Conservation (phyloP, 2,888 invertebrate species). For the Panopea generosa region DNA sequence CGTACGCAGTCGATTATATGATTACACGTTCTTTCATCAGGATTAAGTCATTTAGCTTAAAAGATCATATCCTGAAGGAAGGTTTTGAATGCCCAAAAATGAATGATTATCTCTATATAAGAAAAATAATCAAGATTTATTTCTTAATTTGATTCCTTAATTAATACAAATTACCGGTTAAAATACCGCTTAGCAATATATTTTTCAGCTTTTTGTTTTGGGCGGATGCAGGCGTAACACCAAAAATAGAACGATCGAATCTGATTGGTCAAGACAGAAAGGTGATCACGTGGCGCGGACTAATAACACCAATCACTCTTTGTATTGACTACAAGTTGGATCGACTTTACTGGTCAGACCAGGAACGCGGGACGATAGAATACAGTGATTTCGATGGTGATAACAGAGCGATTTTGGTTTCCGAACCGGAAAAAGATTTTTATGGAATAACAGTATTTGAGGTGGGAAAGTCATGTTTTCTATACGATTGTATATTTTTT, state of each 20-base stretch:
- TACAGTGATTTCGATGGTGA: conserved; percentile 39
- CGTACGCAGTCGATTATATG: no score
- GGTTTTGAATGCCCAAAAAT: no score
- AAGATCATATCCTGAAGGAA: no score
- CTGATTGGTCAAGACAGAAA: conserved; percentile 33
- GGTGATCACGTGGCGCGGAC: conserved; percentile 32
- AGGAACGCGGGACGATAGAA: conserved; percentile 37
- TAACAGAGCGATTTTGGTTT: conserved; percentile 26
- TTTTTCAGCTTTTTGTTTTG: conserved; percentile 52
- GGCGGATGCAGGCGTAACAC: conserved; percentile 38
- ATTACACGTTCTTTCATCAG: no score
- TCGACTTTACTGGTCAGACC: conserved; percentile 49
- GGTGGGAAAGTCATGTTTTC: conserved; percentile 27
- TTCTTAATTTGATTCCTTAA: no score
- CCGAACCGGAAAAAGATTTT: conserved; percentile 19
- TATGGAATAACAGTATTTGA: conserved; percentile 51
- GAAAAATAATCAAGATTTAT: no score
- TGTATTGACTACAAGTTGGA: conserved; percentile 27
- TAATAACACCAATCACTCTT: conserved; percentile 34
- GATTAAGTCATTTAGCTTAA: no score
- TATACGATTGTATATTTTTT: no score
- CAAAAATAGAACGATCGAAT: conserved; percentile 49
- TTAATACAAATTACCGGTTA: no score
- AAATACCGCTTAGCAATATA: no score
- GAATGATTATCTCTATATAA: no score